These are phyloP conservation scores for Noctuana brunneofusca DNA, from an alignment of 2,888 invertebrate genomes.

Conservation along the genomic window DNA sequence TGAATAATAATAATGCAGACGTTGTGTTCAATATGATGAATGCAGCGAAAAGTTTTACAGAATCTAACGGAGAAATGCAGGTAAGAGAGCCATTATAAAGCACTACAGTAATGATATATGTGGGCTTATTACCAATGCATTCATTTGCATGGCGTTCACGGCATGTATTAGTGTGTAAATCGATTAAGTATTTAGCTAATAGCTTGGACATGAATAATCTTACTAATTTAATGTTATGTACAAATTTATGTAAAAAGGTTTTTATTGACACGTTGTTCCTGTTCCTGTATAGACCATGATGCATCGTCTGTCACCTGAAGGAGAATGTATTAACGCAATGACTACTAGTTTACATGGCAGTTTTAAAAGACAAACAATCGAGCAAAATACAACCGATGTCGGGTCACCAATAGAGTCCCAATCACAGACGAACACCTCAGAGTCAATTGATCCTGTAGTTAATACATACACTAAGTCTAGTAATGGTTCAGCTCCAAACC, in stretches of 20 bases:
- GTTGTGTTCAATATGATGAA: conserved; percentile 66
- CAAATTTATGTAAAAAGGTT: conserved; percentile 35
- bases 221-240: conserved; percentile 34
- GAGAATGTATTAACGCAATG: conserved; percentile 84
- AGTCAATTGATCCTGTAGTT: conserved; percentile 66
- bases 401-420: conserved; percentile 72
- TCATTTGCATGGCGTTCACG: conserved; percentile 52
- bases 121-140: conserved; percentile 38
- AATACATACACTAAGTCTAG: conserved; percentile 73
- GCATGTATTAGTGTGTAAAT: conserved; percentile 41
- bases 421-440: conserved; percentile 70
- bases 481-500: conserved; percentile 67
- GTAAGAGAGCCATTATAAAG: conserved; percentile 54
- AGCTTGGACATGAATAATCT: conserved; percentile 39
- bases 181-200: conserved; percentile 42
- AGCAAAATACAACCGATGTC: conserved; percentile 67
- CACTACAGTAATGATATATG: conserved; percentile 6
- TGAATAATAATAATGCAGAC: conserved; percentile 72
- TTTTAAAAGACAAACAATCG: conserved; percentile 82
- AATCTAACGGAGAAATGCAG: conserved; percentile 70
- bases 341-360: conserved; percentile 86
- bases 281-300: conserved; percentile 84
- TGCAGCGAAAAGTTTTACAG: conserved; percentile 60
- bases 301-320: conserved; percentile 88
- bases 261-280: conserved; percentile 61